Evolutionary conservation across 2,888 invertebrate species (phyloP), one percentile per base, ranked within the genome.

Genomic region (Orchesellides sinensis): DNA sequence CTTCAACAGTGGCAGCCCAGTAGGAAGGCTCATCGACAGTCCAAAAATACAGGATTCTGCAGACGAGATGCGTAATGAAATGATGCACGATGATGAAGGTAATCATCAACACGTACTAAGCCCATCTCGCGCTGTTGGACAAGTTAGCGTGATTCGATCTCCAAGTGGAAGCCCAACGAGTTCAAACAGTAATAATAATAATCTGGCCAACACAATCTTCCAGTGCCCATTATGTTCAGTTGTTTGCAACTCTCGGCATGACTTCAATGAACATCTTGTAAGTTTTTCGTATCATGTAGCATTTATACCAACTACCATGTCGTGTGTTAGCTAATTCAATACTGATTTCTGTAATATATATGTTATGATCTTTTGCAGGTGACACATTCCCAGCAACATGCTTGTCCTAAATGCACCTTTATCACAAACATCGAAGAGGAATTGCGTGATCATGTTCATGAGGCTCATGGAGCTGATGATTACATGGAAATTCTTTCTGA

Each of bases 381-480:
- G 59, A 87, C 85, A 61, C 88, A 88, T 77, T 85, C 88, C 3
- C 86, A 87, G 40, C 85, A 88, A 70, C 84, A 84, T 70, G 84
- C 84, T 8, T 92, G 92, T 89, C 89, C 91, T 35, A 89, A 91
- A 89, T 91, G 92, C 89, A 90, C 91, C 89, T 92, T 92, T 89
- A 90, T 91, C 32, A 91, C 92, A 0, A 89, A 92, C 84, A 91
- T 91, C 29, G 91, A 92, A 85, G 92, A 92, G 4, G 89, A 92
- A 49, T 89, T 93, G 79, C 86, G 89, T 68, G 92, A 90, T 89
- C 90, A 90, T 85, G 86, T 92, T 89, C 90, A 91, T 78, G 91
- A 91, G 84, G 91, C 90, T 75, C 92, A 93, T 85, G 89, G 89
- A 79, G 70, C 88, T 25, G 83, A 89, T 66, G 90, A 90, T 59